Base-by-base conservation (phyloP, 1,140 invertebrate species). In the Daktulosphaira vitifoliae region DNA sequence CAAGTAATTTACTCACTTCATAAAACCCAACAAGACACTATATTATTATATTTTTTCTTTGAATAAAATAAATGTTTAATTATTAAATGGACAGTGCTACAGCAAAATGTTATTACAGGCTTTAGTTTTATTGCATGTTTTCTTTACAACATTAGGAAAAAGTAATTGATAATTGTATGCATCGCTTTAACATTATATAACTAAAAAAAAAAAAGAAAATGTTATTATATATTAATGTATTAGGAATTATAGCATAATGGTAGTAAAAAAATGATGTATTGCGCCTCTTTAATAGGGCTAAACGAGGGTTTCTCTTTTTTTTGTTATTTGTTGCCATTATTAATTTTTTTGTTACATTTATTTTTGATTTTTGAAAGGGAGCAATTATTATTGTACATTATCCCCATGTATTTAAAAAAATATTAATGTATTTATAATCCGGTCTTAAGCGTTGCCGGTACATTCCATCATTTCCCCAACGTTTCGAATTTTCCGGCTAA, bases 311-410 rank as follows among this genome's bases (percentile, higher is more conserved):
- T 7, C 44, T 62, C 11, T 33, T 54, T 62, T 62, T 62, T 46
- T 46, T 62, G 56, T 62, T 62, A 62, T 62, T 62, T 62, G 56
- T 62, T 62, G 56, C 56, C 56, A 62, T 38, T 62, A 62, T 62
- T 62, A 39, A 62, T 62, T 62, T 62, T n/a, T 33, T 62, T 62
- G 56, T 62, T 62, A 46, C 44, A 16, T 62, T 62, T 62, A 46
- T 62, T 62, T 48, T 29, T 37, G 29, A 11, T 33, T 33, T 33
- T 48, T 46, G 44, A 18, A 56, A 62, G 56, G 56, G 56, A 62
- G 56, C 56, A 46, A 62, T 62, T 62, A 6, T 33, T 33, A 33
- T 33, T 5, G 11, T 33, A n/a, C n/a, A n/a, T n/a, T n/a, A n/a
- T 33, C 29, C 11, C 29, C 29, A 6, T 33, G 29, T 33, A 5